Evolutionary conservation across 1,140 invertebrate genomes (phyloP).

Genomic region (Hormaphis cornu): DNA sequence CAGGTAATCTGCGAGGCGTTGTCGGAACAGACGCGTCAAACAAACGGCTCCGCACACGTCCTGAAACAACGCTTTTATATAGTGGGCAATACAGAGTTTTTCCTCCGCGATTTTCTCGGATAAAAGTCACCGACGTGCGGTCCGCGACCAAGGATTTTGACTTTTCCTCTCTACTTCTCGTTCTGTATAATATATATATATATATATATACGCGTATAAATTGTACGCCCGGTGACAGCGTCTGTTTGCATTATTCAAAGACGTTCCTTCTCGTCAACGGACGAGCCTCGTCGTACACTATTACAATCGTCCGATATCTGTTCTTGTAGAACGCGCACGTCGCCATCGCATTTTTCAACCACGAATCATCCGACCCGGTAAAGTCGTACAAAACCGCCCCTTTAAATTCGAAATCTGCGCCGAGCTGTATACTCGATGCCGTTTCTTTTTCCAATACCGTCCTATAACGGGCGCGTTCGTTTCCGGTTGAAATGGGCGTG

Average conservation of each 20-base stretch:
- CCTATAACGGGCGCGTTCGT: no score
- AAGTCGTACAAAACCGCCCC: no score
- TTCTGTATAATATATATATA: not conserved
- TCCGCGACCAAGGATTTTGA: no score
- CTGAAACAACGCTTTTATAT: no score
- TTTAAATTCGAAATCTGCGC: no score
- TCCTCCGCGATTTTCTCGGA: not conserved
- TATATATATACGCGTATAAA: not conserved
- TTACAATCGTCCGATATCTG: not conserved
- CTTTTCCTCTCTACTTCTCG: not conserved
- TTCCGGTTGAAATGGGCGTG: no score
- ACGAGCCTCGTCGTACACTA: not conserved
- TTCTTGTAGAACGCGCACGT: not conserved
- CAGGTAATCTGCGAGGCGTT: no score
- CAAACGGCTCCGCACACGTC: no score
- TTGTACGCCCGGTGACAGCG: no score
- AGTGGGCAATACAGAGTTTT: no score
- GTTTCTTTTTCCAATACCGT: not conserved
- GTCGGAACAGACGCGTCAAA: no score
- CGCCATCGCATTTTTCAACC: not conserved
- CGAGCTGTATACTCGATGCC: not conserved
- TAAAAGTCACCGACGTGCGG: not conserved
- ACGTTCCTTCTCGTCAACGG: conserved; percentile 18
- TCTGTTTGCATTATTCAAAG: conserved; percentile 21
- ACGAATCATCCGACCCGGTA: not conserved